Evolutionary conservation across 92 coral and sea anemone genomes (phyloP).

Genomic region (Muricea muricata): DNA sequence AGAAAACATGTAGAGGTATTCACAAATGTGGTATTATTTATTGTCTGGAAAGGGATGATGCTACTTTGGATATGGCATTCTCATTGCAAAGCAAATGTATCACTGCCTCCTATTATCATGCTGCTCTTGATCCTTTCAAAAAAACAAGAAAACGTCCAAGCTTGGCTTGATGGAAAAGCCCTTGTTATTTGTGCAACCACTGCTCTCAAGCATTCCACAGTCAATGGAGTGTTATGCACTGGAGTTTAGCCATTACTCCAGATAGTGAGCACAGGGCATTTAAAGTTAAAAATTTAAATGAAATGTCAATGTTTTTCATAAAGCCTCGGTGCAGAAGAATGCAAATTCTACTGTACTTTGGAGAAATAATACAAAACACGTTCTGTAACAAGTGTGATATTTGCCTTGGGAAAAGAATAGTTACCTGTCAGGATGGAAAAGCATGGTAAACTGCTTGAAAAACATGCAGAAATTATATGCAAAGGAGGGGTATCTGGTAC

Average conservation of each 20-base stretch:
- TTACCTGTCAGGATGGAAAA: not conserved
- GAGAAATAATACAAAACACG: not conserved
- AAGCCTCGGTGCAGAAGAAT: not conserved
- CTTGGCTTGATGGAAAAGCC: not conserved
- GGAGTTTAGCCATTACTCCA: not conserved
- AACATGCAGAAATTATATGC: not conserved
- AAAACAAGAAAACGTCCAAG: not conserved
- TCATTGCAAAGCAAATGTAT: not conserved
- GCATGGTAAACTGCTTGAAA: not conserved
- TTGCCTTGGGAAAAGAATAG: not conserved
- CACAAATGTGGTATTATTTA: not conserved
- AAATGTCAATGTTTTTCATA: not conserved
- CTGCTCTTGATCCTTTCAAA: not conserved
- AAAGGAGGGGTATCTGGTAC: not conserved
- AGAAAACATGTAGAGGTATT: too few species aligned
- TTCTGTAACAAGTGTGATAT: not conserved
- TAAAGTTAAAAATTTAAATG: not conserved
- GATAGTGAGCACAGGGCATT: not conserved
- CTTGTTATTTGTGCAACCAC: not conserved
- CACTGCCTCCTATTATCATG: not conserved
- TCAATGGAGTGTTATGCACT: slow-evolving; percentile 3
- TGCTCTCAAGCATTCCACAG: slow-evolving; percentile 1
- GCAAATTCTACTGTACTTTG: not conserved
- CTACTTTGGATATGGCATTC: not conserved
- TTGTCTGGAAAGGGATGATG: not conserved